phyloP scores from a whole-genome alignment of 64 coral and sea anemone species.

The Dendronephthya gigantea region DNA sequence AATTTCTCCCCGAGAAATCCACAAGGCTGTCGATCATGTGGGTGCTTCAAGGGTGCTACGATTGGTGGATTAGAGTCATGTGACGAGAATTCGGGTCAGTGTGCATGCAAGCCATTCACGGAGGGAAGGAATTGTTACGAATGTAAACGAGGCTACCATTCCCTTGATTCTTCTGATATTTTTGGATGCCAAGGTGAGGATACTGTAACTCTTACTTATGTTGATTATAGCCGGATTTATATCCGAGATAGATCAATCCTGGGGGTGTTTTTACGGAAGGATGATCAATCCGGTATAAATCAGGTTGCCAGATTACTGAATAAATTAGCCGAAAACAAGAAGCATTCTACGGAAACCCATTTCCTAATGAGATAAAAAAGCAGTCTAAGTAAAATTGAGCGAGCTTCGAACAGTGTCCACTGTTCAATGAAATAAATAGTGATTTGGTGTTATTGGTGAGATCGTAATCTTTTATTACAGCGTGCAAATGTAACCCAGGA shows the following conservation, averaged over 20 bases:
- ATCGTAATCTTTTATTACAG: background rate
- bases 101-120: background rate
- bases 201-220: background rate
- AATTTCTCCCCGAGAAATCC: background rate
- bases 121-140: background rate
- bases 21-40: background rate
- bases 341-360: too few species aligned
- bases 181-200: background rate
- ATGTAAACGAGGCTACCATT: background rate
- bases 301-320: too few species aligned
- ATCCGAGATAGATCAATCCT: too few species aligned
- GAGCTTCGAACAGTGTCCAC: too few species aligned
- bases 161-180: background rate
- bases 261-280: too few species aligned
- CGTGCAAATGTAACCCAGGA: background rate
- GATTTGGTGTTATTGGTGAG: too few species aligned
- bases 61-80: background rate
- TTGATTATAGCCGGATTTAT: too few species aligned
- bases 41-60: background rate
- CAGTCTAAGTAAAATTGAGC: too few species aligned
- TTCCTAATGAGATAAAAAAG: too few species aligned
- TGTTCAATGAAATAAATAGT: too few species aligned
- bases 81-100: background rate
- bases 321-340: too few species aligned
- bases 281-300: too few species aligned